These are phyloP conservation scores for Vulpes ferrilata DNA, from an alignment of 2,113 vertebrate species.

Conservation along the genomic window DNA sequence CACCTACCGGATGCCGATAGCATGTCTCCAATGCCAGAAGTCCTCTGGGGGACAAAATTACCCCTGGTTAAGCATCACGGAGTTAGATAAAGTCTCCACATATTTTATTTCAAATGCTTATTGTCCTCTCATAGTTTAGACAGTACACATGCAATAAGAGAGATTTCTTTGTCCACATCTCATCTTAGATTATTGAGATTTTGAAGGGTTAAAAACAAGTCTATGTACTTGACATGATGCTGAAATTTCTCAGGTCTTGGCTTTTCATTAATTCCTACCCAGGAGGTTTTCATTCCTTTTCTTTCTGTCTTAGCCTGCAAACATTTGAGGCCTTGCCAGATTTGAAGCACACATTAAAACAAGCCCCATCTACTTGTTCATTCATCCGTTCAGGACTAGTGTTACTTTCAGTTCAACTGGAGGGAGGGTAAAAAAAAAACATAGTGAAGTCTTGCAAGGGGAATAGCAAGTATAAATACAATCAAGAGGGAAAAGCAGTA, in stretches of 20 bases:
- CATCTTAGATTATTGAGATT: background rate
- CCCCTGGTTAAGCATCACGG: background rate
- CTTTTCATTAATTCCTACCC: slow-evolving; percentile 81
- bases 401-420: slow-evolving; percentile 57
- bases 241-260: slow-evolving; percentile 54
- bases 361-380: slow-evolving; percentile 69
- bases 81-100: background rate
- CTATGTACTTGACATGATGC: slow-evolving; percentile 54
- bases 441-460: slow-evolving; percentile 41
- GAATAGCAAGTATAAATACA: background rate
- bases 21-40: background rate
- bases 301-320: slow-evolving; percentile 64
- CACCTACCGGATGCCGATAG: background rate
- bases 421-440: background rate
- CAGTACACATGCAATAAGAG: background rate
- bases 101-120: slow-evolving; percentile 39
- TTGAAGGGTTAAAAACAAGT: slow-evolving; percentile 77
- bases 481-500: background rate
- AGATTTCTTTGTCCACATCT: background rate
- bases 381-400: slow-evolving; percentile 71
- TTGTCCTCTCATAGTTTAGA: slow-evolving; percentile 3
- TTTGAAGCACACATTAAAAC: slow-evolving; percentile 68
- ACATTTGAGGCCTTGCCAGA: slow-evolving; percentile 69
- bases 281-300: slow-evolving; percentile 59
- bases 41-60: background rate